Conservation (phyloP, 35 echinoderm and acorn worm species). For the Chiridota heheva region DNA sequence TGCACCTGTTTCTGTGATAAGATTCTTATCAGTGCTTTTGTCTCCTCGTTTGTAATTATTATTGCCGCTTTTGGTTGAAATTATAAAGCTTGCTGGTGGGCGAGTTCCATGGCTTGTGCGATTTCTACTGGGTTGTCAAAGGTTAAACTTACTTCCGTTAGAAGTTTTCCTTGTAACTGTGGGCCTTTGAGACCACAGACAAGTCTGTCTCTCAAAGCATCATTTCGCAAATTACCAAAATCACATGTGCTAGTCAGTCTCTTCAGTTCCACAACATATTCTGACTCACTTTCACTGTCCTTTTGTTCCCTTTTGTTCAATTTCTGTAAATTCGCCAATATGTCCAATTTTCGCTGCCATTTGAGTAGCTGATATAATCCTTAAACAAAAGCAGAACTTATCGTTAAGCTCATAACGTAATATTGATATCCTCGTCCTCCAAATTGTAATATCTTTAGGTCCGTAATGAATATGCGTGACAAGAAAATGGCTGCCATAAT, state of each 20-base stretch:
- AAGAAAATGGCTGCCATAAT: too few species aligned
- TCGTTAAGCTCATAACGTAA: too few species aligned
- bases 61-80: conserved; percentile 24
- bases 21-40: conserved; percentile 37
- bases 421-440: too few species aligned
- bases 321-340: too few species aligned
- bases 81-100: conserved; percentile 15
- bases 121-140: conserved; percentile 28
- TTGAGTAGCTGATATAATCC: too few species aligned
- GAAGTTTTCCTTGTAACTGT: conserved; percentile 17
- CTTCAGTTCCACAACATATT: conserved; percentile 52
- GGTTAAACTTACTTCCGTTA: conserved; percentile 37
- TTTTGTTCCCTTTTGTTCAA: conserved; percentile 36
- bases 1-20: conserved; percentile 16
- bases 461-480: too few species aligned
- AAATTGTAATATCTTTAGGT: too few species aligned
- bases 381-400: too few species aligned
- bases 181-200: conserved; percentile 52
- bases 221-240: conserved; percentile 7
- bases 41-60: conserved; percentile 39
- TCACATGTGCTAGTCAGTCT: conserved; percentile 42
- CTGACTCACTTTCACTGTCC: conserved; percentile 6
- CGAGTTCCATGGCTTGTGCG: conserved; percentile 38
- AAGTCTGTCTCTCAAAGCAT: conserved; percentile 42
- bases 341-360: too few species aligned